Percentiles rank a stretch among this genome's conserved stretches.
Conservation (phyloP, 1,140 invertebrate genomes). For the Papilio helenus region DNA sequence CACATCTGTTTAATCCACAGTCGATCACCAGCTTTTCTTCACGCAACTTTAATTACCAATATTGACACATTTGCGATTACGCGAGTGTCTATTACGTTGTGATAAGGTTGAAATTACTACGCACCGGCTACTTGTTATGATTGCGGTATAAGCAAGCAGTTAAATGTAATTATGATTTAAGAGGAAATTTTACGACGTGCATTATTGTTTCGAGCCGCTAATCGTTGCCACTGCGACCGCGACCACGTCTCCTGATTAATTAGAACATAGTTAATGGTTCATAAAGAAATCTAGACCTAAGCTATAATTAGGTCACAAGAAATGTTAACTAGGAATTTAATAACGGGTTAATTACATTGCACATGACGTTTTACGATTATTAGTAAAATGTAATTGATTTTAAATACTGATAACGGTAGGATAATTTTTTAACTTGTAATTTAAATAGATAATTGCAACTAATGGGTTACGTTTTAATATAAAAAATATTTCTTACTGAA, state of each 20-base stretch:
- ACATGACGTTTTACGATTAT: background rate
- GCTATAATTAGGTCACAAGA: constrained; percentile 17
- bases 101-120: constrained; percentile 46
- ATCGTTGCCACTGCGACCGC: constrained; percentile 49
- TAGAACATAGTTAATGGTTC: constrained; percentile 37
- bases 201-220: constrained; percentile 55
- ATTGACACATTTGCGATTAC: constrained; percentile 17
- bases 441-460: background rate
- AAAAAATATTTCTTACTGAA: background rate
- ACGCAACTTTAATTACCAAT: constrained; percentile 27
- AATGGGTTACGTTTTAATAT: background rate
- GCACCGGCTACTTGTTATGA: constrained; percentile 42
- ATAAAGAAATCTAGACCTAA: constrained; percentile 29
- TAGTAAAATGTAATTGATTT: background rate
- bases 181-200: constrained; percentile 57
- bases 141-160: constrained; percentile 42
- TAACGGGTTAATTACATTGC: background rate
- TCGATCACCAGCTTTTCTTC: constrained; percentile 23
- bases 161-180: constrained; percentile 63
- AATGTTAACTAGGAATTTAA: background rate
- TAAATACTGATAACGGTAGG: background rate
- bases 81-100: constrained; percentile 11
- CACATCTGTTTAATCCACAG: constrained; percentile 3
- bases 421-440: background rate
- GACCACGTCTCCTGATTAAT: constrained; percentile 44